Evolutionary conservation across 2,888 invertebrate genomes (phyloP).

Genomic region (Dicyrtoma fusca): DNA sequence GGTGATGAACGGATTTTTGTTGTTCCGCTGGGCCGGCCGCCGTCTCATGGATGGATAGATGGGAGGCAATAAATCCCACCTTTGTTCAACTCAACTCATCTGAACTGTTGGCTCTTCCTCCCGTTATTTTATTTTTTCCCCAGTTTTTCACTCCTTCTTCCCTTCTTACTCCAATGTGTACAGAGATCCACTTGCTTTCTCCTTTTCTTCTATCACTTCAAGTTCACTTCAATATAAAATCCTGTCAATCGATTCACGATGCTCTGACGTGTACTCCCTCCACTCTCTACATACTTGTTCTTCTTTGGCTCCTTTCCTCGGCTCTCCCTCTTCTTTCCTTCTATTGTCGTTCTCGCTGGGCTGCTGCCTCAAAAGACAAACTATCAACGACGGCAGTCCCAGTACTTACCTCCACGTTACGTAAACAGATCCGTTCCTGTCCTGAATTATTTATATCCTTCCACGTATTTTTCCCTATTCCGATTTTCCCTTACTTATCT

Average conservation of each 20-base stretch:
- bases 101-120: conserved; percentile 13
- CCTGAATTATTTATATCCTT: conserved; percentile 18
- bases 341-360: not conserved
- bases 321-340: not conserved
- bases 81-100: conserved; percentile 42
- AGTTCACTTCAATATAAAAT: conserved; percentile 38
- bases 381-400: too few relatives aligned
- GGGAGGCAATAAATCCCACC: conserved; percentile 55
- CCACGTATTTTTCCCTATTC: not conserved
- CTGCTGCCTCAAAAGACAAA: too few relatives aligned
- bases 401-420: not conserved
- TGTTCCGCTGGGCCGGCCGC: conserved; percentile 33
- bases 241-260: conserved; percentile 37
- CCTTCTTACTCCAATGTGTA: not conserved
- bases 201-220: conserved; percentile 3
- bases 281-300: not conserved
- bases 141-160: not conserved
- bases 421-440: not conserved
- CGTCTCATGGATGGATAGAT: conserved; percentile 39
- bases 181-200: not conserved
- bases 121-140: conserved; percentile 7
- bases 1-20: conserved; percentile 49
- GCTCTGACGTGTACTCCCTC: not conserved
- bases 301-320: not conserved
- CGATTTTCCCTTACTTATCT: conserved; percentile 11